Conservation (phyloP, 2,888 invertebrate species). For the Diaprepes abbreviatus region DNA sequence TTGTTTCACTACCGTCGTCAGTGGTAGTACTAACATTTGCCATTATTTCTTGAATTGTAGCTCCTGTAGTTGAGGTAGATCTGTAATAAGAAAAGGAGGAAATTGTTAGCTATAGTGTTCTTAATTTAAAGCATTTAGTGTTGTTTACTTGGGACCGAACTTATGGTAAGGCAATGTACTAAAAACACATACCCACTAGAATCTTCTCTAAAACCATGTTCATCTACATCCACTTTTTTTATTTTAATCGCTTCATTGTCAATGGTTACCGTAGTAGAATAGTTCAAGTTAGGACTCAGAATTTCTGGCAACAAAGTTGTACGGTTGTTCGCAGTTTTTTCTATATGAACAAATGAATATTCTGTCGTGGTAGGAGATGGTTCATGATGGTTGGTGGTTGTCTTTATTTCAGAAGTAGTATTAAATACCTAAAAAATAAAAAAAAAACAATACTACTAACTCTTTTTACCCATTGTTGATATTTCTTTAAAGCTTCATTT, state of each 20-base stretch:
- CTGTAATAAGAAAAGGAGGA: too few relatives aligned
- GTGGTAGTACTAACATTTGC: slow-evolving; percentile 6
- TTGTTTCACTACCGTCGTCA: slow-evolving; percentile 39
- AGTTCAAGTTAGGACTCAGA: slow-evolving; percentile 62
- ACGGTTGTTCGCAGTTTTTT: slow-evolving; percentile 58
- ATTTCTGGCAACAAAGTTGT: slow-evolving; percentile 60
- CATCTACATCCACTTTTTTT: slow-evolving; percentile 3
- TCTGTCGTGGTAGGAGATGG: slow-evolving; percentile 46
- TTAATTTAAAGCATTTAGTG: too few relatives aligned
- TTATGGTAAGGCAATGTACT: too few relatives aligned
- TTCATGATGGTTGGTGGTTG: slow-evolving; percentile 51
- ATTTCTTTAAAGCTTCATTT: too few relatives aligned
- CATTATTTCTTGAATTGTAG: not conserved
- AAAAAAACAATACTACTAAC: too few relatives aligned
- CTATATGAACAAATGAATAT: slow-evolving; percentile 51
- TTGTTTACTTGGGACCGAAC: too few relatives aligned
- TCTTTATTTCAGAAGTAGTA: slow-evolving; percentile 43
- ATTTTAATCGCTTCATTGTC: slow-evolving; percentile 7
- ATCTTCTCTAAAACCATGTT: not conserved
- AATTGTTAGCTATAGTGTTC: too few relatives aligned
- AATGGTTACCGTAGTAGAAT: slow-evolving; percentile 47
- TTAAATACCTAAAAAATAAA: slow-evolving; percentile 13
- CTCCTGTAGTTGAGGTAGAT: not conserved
- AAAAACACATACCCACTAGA: slow-evolving; percentile 7
- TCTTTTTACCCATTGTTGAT: too few relatives aligned